Percentiles rank a stretch among this genome's conserved stretches.
phyloP scores from a whole-genome alignment of 2,888 invertebrate species.

The Drosophila prostipennis region DNA sequence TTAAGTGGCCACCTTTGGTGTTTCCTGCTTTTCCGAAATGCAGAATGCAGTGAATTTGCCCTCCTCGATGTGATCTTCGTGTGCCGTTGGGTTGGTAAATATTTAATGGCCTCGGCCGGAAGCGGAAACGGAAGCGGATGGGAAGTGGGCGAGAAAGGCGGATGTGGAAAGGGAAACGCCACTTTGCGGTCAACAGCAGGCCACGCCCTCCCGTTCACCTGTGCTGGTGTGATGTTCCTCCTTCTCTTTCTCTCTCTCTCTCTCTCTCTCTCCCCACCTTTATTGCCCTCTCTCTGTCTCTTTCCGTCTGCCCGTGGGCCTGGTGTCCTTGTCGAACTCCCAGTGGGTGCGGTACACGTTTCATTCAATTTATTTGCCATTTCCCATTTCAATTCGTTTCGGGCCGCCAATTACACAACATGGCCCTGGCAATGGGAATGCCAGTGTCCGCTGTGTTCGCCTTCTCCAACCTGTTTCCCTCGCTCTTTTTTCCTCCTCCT shows the following conservation, averaged over 20 bases:
- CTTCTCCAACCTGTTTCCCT: background rate
- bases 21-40: background rate
- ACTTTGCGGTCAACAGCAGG: slow-evolving; percentile 74
- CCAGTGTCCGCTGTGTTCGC: background rate
- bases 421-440: slow-evolving; percentile 46
- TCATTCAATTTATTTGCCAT: slow-evolving; percentile 77
- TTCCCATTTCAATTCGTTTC: slow-evolving; percentile 78
- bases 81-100: slow-evolving; percentile 16
- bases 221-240: background rate
- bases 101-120: slow-evolving; percentile 19
- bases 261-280: background rate
- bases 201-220: slow-evolving; percentile 38
- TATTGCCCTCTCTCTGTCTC: background rate
- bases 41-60: background rate
- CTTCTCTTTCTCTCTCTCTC: background rate
- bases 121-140: slow-evolving; percentile 4
- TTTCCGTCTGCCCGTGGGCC: background rate
- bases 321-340: slow-evolving; percentile 1
- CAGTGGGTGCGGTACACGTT: slow-evolving; percentile 58
- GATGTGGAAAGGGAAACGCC: slow-evolving; percentile 73
- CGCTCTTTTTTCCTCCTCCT: background rate
- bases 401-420: slow-evolving; percentile 75
- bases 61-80: slow-evolving; percentile 3
- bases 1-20: background rate
- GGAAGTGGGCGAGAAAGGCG: slow-evolving; percentile 27